Conservation (phyloP, 2,113 vertebrate species). For the Laticauda colubrina region DNA sequence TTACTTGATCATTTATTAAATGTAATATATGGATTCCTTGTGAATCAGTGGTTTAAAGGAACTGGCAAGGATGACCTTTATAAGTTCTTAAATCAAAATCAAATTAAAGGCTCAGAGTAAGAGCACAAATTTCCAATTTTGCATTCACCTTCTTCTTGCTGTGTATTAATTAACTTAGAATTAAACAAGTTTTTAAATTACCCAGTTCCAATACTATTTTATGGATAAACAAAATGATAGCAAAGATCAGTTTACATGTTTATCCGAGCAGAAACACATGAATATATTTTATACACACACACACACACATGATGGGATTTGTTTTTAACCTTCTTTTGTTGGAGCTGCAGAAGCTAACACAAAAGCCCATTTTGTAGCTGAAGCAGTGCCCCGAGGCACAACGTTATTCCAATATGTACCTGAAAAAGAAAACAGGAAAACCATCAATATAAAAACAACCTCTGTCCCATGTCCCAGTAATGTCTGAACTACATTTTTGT, state of each 20-base stretch:
- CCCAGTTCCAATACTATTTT: background rate
- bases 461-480: background rate
- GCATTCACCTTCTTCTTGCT: background rate
- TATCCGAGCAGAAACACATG: background rate
- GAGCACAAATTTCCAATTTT: background rate
- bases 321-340: slow-evolving; percentile 78
- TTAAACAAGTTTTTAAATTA: background rate
- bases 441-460: background rate
- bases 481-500: background rate
- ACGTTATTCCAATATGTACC: slow-evolving; percentile 92
- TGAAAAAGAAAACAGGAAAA: slow-evolving; percentile 46
- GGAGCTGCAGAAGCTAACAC: slow-evolving; percentile 84
- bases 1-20: slow-evolving; percentile 12
- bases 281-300: background rate
- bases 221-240: background rate
- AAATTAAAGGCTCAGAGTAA: background rate
- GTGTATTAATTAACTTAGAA: background rate
- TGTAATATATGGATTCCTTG: background rate
- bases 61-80: background rate
- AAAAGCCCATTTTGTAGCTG: slow-evolving; percentile 91
- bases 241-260: background rate
- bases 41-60: background rate
- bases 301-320: too few relatives aligned
- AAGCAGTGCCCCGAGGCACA: slow-evolving; percentile 90
- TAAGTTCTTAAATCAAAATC: background rate